phyloP scores from a whole-genome alignment of 2,113 vertebrate genomes.

The Oryzias curvinotus region DNA sequence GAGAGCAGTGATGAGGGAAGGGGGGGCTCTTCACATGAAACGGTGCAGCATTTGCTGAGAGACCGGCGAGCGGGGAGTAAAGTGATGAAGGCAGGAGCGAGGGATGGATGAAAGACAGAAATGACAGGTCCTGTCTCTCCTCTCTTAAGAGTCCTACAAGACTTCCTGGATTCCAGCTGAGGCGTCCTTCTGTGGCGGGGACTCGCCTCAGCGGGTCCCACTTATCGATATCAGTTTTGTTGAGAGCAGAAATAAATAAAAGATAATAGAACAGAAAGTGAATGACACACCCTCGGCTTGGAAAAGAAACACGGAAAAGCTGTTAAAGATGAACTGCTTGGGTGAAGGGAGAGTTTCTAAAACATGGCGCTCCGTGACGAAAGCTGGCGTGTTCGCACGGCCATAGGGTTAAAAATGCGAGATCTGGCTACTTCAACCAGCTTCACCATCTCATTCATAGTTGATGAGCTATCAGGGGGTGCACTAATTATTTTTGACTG shows the following conservation, averaged over 20 bases:
- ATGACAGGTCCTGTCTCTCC: conserved; percentile 27
- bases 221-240: conserved; percentile 39
- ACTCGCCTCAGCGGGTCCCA: conserved; percentile 23
- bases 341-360: conserved; percentile 21
- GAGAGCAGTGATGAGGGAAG: conserved; percentile 18
- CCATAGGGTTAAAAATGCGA: not conserved
- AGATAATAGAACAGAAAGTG: not conserved
- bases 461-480: conserved; percentile 47
- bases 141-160: conserved; percentile 23
- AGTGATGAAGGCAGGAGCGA: conserved; percentile 20
- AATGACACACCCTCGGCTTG: conserved; percentile 20
- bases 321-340: conserved; percentile 36
- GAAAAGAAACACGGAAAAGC: conserved; percentile 40
- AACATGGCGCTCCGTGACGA: conserved; percentile 23
- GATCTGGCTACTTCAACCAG: conserved; percentile 23
- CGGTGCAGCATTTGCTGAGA: conserved; percentile 22
- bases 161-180: conserved; percentile 36
- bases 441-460: conserved; percentile 47
- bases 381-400: not conserved
- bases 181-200: conserved; percentile 14
- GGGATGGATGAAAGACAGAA: conserved; percentile 37
- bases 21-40: conserved; percentile 39
- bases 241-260: not conserved
- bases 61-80: conserved; percentile 40
- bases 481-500: conserved; percentile 60